A percentile compares a stretch with the other conserved stretches of the same genome.
phyloP scores from a whole-genome alignment of 2,888 invertebrate species.

The Resseliella maxima region DNA sequence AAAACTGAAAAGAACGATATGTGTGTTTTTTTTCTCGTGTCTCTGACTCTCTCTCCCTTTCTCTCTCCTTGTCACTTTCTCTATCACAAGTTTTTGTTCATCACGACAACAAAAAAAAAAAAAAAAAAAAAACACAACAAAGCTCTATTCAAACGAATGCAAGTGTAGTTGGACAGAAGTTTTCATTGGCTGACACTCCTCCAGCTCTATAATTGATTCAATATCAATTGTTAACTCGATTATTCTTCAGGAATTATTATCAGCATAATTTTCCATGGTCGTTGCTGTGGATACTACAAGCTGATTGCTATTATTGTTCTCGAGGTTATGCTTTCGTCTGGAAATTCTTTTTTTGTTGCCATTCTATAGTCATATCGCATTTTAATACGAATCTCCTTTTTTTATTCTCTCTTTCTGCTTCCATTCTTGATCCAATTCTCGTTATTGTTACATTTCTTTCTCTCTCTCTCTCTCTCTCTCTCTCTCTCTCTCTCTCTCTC shows the following conservation, averaged over 20 bases:
- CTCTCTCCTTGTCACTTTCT: too few relatives aligned
- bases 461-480: not conserved
- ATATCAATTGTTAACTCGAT: slow-evolving; percentile 29
- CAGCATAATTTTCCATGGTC: not conserved
- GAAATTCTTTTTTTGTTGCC: not conserved
- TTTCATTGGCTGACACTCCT: not conserved
- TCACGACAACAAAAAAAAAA: too few relatives aligned
- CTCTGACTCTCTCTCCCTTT: too few relatives aligned
- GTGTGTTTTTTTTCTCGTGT: too few relatives aligned
- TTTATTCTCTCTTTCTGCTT: not conserved
- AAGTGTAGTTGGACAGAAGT: not conserved
- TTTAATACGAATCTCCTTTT: not conserved
- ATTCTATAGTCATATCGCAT: not conserved
- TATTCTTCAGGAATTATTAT: slow-evolving; percentile 8
- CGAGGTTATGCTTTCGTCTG: slow-evolving; percentile 26
- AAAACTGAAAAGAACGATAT: too few relatives aligned
- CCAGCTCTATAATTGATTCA: slow-evolving; percentile 16
- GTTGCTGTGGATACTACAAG: slow-evolving; percentile 10
- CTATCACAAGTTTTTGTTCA: too few relatives aligned
- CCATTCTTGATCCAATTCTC: not conserved
- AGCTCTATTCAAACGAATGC: not conserved
- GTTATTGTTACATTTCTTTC: not conserved
- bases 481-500: not conserved
- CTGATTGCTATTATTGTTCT: slow-evolving; percentile 22
- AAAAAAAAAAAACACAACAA: not conserved